A percentile compares a stretch with the other conserved stretches of the same genome.
Evolutionary conservation across 1,140 invertebrate genomes (phyloP).

Genomic region (Papilio machaon): DNA sequence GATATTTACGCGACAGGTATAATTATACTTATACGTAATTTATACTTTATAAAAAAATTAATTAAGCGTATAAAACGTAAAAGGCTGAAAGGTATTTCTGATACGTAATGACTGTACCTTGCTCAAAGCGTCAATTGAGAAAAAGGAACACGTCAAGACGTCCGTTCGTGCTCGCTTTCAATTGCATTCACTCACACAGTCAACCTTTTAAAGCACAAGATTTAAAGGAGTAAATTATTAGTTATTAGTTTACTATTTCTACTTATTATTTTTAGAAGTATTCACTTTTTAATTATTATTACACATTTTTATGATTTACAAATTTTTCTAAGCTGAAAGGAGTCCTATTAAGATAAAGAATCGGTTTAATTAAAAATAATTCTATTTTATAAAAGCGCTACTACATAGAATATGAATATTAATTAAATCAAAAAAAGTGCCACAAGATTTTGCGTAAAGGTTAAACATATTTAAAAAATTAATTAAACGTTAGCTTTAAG

Average conservation of each 20-base stretch:
- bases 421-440: too few species aligned
- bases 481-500: neutral
- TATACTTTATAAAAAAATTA: neutral
- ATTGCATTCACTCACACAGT: neutral
- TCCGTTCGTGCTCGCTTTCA: neutral
- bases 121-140: conserved; percentile 10
- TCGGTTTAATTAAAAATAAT: too few species aligned
- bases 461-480: neutral
- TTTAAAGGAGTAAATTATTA: neutral
- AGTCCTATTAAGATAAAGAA: too few species aligned
- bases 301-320: neutral
- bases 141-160: conserved; percentile 21
- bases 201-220: neutral
- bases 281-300: neutral
- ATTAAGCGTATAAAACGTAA: neutral
- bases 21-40: too few species aligned
- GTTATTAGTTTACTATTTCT: too few species aligned
- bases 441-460: too few species aligned
- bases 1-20: neutral
- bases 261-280: neutral
- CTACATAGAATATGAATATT: too few species aligned
- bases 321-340: neutral
- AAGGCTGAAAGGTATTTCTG: neutral
- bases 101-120: neutral
- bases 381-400: too few species aligned